A percentile compares a stretch with the other conserved stretches of the same genome.
Evolutionary conservation across 1,140 invertebrate species (phyloP).

Genomic region (Zaprionus davidi): DNA sequence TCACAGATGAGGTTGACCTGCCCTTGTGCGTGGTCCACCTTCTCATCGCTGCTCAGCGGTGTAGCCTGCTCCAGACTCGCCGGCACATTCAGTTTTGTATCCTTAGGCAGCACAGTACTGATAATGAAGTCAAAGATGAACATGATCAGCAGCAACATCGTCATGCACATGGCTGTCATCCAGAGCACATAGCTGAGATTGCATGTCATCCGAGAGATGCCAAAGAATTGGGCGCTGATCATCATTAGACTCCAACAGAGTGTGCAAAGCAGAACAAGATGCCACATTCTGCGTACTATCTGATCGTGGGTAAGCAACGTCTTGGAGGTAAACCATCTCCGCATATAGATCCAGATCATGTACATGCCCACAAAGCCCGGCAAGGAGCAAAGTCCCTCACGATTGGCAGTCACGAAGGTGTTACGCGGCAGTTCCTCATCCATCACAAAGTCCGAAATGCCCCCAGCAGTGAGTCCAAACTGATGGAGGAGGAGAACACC

Average conservation of each 20-base stretch:
- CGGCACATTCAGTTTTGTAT: neutral
- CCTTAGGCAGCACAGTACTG: constrained; percentile 46
- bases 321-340: constrained; percentile 48
- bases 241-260: constrained; percentile 42
- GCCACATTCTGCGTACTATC: constrained; percentile 41
- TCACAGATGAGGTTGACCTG: constrained; percentile 49
- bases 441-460: constrained; percentile 90
- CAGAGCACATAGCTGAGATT: constrained; percentile 62
- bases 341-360: constrained; percentile 88
- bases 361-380: constrained; percentile 94
- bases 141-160: constrained; percentile 40
- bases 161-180: constrained; percentile 47
- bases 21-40: neutral
- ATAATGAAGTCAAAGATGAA: constrained; percentile 55
- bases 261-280: constrained; percentile 18
- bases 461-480: constrained; percentile 59
- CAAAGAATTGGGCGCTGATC: constrained; percentile 30
- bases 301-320: constrained; percentile 48
- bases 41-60: neutral
- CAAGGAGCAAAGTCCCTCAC: constrained; percentile 94
- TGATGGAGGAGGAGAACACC: constrained; percentile 51
- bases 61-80: constrained; percentile 48
- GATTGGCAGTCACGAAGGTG: constrained; percentile 92
- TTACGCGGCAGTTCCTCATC: constrained; percentile 85
- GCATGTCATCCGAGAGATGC: constrained; percentile 61